phyloP scores from a whole-genome alignment of 1,140 invertebrate species.

The Diabrotica undecimpunctata region DNA sequence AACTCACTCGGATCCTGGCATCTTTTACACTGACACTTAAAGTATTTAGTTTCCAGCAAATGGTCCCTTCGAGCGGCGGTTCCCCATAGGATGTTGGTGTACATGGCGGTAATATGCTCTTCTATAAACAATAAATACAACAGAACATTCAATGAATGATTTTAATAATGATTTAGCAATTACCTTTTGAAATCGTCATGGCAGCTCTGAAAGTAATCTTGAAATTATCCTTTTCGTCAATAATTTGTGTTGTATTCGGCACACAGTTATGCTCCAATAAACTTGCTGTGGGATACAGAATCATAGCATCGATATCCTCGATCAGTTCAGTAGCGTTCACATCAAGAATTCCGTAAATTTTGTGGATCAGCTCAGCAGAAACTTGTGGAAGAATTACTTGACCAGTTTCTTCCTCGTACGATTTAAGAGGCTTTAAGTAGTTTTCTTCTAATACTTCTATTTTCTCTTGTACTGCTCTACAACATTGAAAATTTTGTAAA shows the following conservation, averaged over 20 bases:
- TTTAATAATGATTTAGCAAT: too few species aligned
- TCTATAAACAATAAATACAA: not conserved
- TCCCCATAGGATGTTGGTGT: slow-evolving; percentile 63
- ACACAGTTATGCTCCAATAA: slow-evolving; percentile 64
- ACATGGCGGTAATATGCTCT: slow-evolving; percentile 62
- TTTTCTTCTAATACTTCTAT: slow-evolving; percentile 59
- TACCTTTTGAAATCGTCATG: slow-evolving; percentile 4
- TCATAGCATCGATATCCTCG: slow-evolving; percentile 48
- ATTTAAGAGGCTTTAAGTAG: slow-evolving; percentile 50
- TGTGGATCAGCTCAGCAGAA: slow-evolving; percentile 58
- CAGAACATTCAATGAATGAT: too few species aligned
- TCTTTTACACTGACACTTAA: slow-evolving; percentile 59
- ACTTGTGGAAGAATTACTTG: slow-evolving; percentile 39
- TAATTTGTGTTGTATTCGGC: slow-evolving; percentile 58
- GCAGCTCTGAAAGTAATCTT: slow-evolving; percentile 29
- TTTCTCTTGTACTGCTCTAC: slow-evolving; percentile 57
- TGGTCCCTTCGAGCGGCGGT: slow-evolving; percentile 60
- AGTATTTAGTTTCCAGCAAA: slow-evolving; percentile 61
- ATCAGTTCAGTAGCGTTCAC: slow-evolving; percentile 64
- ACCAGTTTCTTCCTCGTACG: slow-evolving; percentile 26
- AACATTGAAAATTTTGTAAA: slow-evolving; percentile 43
- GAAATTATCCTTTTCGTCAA: slow-evolving; percentile 49
- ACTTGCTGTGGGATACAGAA: slow-evolving; percentile 58
- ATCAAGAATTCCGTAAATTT: slow-evolving; percentile 62
- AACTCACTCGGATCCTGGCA: slow-evolving; percentile 63